These are phyloP conservation scores for Pachypanchax playfairii DNA, from an alignment of 2,113 vertebrate species.

Conservation along the genomic window DNA sequence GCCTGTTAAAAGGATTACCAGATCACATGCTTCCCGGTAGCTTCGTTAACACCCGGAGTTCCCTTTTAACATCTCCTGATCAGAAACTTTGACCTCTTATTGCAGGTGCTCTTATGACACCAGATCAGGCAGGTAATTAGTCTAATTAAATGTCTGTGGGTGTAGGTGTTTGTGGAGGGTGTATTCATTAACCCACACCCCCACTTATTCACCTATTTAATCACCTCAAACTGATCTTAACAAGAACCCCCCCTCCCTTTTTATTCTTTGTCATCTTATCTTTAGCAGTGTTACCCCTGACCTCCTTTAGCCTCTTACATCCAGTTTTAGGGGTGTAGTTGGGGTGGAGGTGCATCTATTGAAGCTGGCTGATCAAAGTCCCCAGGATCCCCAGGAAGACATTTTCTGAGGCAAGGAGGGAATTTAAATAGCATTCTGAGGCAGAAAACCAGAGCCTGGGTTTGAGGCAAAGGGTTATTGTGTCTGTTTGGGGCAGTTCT, in stretches of 20 bases:
- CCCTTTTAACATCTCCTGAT: constrained; percentile 49
- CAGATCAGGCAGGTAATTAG: constrained; percentile 71
- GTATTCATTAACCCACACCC: constrained; percentile 61
- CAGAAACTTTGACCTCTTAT: constrained; percentile 28
- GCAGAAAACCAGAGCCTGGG: constrained; percentile 60
- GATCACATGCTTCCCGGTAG: constrained; percentile 57
- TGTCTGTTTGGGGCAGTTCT: constrained; percentile 47
- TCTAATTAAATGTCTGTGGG: constrained; percentile 39
- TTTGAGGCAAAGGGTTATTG: constrained; percentile 54
- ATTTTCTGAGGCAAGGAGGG: constrained; percentile 53
- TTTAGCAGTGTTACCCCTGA: constrained; percentile 53
- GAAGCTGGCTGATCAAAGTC: constrained; percentile 65
- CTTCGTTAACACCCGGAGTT: constrained; percentile 62
- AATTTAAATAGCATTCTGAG: constrained; percentile 63
- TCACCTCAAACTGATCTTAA: constrained; percentile 63
- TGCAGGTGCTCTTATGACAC: constrained; percentile 60
- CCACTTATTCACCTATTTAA: constrained; percentile 49
- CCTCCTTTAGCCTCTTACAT: constrained; percentile 36
- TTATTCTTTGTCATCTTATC: constrained; percentile 60
- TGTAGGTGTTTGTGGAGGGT: constrained; percentile 25
- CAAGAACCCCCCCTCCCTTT: constrained; percentile 53
- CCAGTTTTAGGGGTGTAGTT: constrained; percentile 34
- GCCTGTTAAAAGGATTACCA: constrained; percentile 29
- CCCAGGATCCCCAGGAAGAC: constrained; percentile 59
- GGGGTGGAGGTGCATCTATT: constrained; percentile 39